Conservation (phyloP, 2,113 vertebrate species). For the Apeltes quadracus region DNA sequence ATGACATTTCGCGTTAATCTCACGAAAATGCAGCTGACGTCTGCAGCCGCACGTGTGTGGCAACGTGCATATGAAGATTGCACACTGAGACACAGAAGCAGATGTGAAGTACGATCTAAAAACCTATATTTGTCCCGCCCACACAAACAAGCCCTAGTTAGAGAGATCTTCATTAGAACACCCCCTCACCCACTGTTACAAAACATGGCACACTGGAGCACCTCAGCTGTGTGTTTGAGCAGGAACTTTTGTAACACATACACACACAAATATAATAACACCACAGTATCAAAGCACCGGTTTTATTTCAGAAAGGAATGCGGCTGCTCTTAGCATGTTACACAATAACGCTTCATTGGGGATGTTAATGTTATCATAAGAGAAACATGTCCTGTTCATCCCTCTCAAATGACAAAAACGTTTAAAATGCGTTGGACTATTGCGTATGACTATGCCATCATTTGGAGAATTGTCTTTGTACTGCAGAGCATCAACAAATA, state of each 20-base stretch:
- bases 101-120: constrained; percentile 25
- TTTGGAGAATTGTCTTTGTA: background rate
- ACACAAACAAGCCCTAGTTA: constrained; percentile 47
- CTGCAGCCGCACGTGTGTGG: constrained; percentile 19
- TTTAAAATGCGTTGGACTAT: background rate
- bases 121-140: constrained; percentile 48
- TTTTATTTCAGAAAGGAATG: background rate
- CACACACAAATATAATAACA: background rate
- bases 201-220: constrained; percentile 31
- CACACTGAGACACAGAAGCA: constrained; percentile 34
- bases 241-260: constrained; percentile 3
- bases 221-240: constrained; percentile 7
- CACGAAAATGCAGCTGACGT: constrained; percentile 1
- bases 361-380: background rate
- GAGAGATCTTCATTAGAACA: constrained; percentile 29
- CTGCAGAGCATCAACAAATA: background rate
- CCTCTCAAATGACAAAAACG: background rate
- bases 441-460: background rate
- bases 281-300: background rate
- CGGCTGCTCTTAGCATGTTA: background rate
- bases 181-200: constrained; percentile 31
- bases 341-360: background rate
- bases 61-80: constrained; percentile 42
- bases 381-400: background rate
- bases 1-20: background rate